A percentile compares a stretch with the other conserved stretches of the same genome.
Evolutionary conservation across 2,113 vertebrate species (phyloP).

Genomic region (Martes martes): DNA sequence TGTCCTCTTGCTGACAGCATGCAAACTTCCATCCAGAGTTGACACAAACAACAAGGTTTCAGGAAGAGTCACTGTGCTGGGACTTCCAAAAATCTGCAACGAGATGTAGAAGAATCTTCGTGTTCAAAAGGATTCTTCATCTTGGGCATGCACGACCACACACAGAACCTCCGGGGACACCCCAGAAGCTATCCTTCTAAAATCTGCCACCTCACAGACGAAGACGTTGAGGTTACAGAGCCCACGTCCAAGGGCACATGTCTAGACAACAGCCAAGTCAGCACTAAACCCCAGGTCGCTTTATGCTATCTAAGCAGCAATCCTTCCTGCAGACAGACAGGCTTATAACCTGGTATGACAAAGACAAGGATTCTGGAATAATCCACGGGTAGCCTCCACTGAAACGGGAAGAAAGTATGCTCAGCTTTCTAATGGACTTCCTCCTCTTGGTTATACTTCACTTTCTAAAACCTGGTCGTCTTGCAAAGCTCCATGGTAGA

Average conservation of each 20-base stretch:
- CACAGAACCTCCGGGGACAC: background rate
- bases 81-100: slow-evolving; percentile 83
- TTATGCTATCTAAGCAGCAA: background rate
- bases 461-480: background rate
- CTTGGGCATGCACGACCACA: background rate
- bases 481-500: background rate
- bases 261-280: background rate
- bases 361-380: background rate
- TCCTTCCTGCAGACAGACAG: background rate
- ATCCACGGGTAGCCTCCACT: background rate
- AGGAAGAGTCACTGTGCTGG: slow-evolving; percentile 92
- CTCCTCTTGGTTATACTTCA: background rate
- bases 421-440: background rate
- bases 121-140: background rate
- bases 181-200: background rate
- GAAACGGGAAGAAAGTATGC: background rate
- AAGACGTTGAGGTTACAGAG: background rate
- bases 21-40: slow-evolving; percentile 95
- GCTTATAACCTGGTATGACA: background rate
- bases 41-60: slow-evolving; percentile 97
- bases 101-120: background rate
- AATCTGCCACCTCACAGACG: background rate
- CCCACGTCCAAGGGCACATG: background rate
- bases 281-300: background rate
- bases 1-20: slow-evolving; percentile 96